phyloP scores from a whole-genome alignment of 2,113 vertebrate genomes.

The Blennius ocellaris region DNA sequence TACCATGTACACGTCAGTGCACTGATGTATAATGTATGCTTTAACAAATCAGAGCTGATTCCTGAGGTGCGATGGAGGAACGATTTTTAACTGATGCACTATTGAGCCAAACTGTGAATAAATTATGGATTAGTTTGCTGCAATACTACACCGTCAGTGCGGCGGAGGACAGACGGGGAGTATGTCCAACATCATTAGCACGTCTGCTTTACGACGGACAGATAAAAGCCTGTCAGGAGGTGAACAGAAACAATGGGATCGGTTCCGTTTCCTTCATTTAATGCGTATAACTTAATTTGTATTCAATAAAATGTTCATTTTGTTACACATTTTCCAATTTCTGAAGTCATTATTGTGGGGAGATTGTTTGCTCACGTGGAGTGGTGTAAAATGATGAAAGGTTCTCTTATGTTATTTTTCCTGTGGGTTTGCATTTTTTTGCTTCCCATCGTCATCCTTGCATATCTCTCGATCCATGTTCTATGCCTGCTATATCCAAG shows the following conservation, averaged over 20 bases:
- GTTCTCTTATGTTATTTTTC: too few relatives aligned
- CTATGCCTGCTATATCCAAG: too few relatives aligned
- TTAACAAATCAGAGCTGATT: constrained; percentile 28
- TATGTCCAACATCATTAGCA: neutral
- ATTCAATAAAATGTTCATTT: constrained; percentile 62
- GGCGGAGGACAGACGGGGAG: constrained; percentile 27
- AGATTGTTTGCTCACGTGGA: neutral
- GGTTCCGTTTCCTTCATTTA: constrained; percentile 23
- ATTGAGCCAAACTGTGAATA: constrained; percentile 72
- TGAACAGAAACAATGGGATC: neutral
- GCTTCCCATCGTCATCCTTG: too few relatives aligned
- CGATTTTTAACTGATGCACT: constrained; percentile 62
- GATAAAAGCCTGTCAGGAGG: neutral
- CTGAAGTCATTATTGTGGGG: neutral
- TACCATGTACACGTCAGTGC: neutral
- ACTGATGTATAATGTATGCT: constrained; percentile 8
- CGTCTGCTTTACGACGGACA: constrained; percentile 11
- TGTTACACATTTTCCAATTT: constrained; percentile 4
- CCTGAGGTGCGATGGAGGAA: constrained; percentile 23
- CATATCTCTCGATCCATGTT: too few relatives aligned
- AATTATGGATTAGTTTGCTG: constrained; percentile 67
- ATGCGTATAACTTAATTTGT: constrained; percentile 44
- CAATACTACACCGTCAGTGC: constrained; percentile 46
- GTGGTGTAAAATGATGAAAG: neutral
- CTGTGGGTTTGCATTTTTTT: too few relatives aligned